These are phyloP conservation scores for Brachyhypopomus gauderio DNA, from an alignment of 2,113 vertebrate species.

Conservation along the genomic window DNA sequence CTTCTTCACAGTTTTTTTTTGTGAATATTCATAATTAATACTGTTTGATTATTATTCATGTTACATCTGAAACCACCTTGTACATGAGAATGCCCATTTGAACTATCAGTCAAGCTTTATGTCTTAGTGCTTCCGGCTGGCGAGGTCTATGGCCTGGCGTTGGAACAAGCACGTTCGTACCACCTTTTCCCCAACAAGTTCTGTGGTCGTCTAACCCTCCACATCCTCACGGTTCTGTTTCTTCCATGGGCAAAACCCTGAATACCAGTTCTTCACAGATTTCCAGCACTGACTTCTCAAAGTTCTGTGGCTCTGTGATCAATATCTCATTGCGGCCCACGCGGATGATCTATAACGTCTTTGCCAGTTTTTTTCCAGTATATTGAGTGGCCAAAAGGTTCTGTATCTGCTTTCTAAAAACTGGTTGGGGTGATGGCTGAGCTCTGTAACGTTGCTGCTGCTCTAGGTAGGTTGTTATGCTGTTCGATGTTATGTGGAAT, in stretches of 20 bases:
- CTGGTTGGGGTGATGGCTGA: constrained; percentile 19
- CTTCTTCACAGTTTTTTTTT: constrained; percentile 89
- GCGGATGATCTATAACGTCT: constrained; percentile 18
- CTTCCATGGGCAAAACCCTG: constrained; percentile 45
- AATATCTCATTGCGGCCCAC: constrained; percentile 41
- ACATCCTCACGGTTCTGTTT: constrained; percentile 3
- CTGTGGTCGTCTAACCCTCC: constrained; percentile 68
- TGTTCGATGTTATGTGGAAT: constrained; percentile 51
- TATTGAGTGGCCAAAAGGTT: constrained; percentile 12
- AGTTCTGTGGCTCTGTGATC: constrained; percentile 38
- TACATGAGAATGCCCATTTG: constrained; percentile 68
- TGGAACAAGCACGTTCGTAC: constrained; percentile 75
- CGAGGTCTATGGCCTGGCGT: constrained; percentile 70
- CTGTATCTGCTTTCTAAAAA: constrained; percentile 2
- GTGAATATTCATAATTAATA: constrained; percentile 71
- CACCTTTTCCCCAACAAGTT: constrained; percentile 71
- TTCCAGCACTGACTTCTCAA: constrained; percentile 23
- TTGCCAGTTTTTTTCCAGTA: constrained; percentile 18
- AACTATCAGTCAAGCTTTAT: constrained; percentile 77
- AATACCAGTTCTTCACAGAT: constrained; percentile 29
- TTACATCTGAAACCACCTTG: constrained; percentile 73
- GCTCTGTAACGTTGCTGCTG: constrained; percentile 49
- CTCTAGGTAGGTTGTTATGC: constrained; percentile 43
- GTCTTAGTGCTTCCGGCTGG: constrained; percentile 72
- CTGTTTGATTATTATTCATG: constrained; percentile 62